Base-by-base conservation (phyloP, 2,888 invertebrate species). In the Drosophila vallismaia region DNA sequence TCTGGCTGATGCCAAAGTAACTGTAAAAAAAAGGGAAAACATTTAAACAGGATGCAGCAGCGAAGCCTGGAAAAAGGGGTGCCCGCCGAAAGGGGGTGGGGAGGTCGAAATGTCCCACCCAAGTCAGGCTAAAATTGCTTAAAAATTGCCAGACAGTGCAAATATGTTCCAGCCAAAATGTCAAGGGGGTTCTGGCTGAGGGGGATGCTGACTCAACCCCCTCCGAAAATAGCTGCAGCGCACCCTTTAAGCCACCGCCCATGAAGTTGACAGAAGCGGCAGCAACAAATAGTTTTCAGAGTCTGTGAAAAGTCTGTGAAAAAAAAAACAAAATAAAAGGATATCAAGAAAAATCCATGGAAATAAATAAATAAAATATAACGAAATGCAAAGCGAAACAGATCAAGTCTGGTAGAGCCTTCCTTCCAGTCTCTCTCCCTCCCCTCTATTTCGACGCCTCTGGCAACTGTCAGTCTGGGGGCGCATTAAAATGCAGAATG, bases 81-180 rank as follows among this genome's bases (percentile, higher is more conserved):
- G 40, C 40, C 40, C 14, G 42, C 53, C 45, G 53, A 24, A 9
- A 8, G 8, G 42, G 45, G n/a, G 33, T 8, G 7, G 36, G 9
- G n/a, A 9, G 42, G 36, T 64, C 31, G 40, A 50, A 59, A 42
- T 58, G 73, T 64, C 66, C 69, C 69, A 69, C 55, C 57, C 70
- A 73, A 75, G 86, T 78, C 59, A 82, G 70, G 85, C 82, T 85
- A 77, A 86, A 88, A 83, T 83, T 86, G 88, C 88, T 83, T 83
- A 87, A 83, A 83, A 88, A 83, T 83, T 83, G 86, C 80, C 83
- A 83, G 83, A 83, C 83, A 83, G 88, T 79, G 83, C 83, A 83
- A 83, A 83, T 88, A 83, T 83, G 86, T 83, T 86, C 77, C 71
- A 75, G 70, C 68, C 63, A 24, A 71, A 74, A 75, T 12, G 12